Evolutionary conservation across 2,888 invertebrate species (phyloP).

Genomic region (Epistrophe grossulariae): DNA sequence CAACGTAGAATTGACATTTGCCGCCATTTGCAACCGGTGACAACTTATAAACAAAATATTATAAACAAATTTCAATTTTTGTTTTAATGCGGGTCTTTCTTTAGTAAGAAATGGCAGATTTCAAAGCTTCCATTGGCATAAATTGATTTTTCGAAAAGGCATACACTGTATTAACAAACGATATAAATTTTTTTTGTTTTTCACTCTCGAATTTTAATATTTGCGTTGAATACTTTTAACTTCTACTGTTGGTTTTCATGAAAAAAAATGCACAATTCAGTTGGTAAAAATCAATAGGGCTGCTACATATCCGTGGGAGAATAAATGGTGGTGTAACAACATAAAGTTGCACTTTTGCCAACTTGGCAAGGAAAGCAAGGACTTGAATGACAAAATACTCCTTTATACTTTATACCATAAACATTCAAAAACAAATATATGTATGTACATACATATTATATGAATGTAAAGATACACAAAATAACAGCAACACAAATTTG

Average conservation of each 20-base stretch:
- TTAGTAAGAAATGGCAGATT: too few species aligned
- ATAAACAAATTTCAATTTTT: too few species aligned
- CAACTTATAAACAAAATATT: too few species aligned
- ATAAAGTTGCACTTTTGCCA: constrained; percentile 68
- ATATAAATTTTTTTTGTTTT: not conserved
- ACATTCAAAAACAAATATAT: not conserved
- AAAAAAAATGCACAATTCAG: constrained; percentile 45
- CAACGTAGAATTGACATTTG: too few species aligned
- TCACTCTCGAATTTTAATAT: not conserved
- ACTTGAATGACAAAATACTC: constrained; percentile 13
- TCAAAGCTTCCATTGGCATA: too few species aligned
- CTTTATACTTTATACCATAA: not conserved
- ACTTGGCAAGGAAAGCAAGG: constrained; percentile 59
- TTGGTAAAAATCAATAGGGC: constrained; percentile 57
- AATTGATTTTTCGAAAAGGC: too few species aligned
- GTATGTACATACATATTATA: not conserved
- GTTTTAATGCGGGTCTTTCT: too few species aligned
- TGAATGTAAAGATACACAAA: not conserved
- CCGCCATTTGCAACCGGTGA: too few species aligned
- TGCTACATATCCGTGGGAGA: constrained; percentile 32
- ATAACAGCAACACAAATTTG: constrained; percentile 2
- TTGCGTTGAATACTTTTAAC: constrained; percentile 26
- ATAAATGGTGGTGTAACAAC: constrained; percentile 37
- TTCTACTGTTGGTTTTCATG: constrained; percentile 34
- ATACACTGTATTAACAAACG: too few species aligned